Evolutionary conservation across 35 echinoderm and acorn worm species (phyloP).

Genomic region (Holothuria glaberrima): DNA sequence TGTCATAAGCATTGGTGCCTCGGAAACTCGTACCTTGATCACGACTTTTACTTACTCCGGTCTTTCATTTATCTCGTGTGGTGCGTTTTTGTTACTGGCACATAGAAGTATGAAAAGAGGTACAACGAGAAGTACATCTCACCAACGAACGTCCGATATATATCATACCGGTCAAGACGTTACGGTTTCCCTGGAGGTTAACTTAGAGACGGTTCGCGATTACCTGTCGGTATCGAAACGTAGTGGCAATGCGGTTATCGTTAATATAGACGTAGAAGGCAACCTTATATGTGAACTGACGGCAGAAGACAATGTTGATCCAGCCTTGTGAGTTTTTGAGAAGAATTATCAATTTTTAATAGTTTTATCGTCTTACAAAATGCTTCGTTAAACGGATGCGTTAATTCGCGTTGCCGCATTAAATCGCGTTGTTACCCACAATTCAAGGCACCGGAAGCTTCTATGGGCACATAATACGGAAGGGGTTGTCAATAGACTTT

Average conservation of each 20-base stretch:
- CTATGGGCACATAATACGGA: too few relatives aligned
- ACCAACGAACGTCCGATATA: neutral
- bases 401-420: too few relatives aligned
- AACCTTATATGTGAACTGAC: slow-evolving; percentile 14
- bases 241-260: slow-evolving; percentile 30
- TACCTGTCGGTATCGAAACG: slow-evolving; percentile 40
- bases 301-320: slow-evolving; percentile 10
- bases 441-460: too few relatives aligned
- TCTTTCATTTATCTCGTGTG: slow-evolving; percentile 27
- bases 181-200: slow-evolving; percentile 13
- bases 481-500: too few relatives aligned
- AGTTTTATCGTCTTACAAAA: too few relatives aligned
- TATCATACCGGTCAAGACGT: slow-evolving; percentile 22
- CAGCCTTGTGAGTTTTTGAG: slow-evolving; percentile 37
- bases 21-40: slow-evolving; percentile 5
- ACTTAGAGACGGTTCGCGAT: slow-evolving; percentile 32
- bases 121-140: neutral
- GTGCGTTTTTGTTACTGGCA: slow-evolving; percentile 37
- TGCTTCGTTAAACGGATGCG: too few relatives aligned
- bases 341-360: neutral
- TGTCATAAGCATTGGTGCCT: slow-evolving; percentile 28
- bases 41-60: slow-evolving; percentile 38
- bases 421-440: too few relatives aligned
- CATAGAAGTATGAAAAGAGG: slow-evolving; percentile 19
- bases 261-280: slow-evolving; percentile 22